These are phyloP conservation scores for Ophthalmolycus amberensis DNA, from an alignment of 2,113 vertebrate genomes.

Conservation along the genomic window DNA sequence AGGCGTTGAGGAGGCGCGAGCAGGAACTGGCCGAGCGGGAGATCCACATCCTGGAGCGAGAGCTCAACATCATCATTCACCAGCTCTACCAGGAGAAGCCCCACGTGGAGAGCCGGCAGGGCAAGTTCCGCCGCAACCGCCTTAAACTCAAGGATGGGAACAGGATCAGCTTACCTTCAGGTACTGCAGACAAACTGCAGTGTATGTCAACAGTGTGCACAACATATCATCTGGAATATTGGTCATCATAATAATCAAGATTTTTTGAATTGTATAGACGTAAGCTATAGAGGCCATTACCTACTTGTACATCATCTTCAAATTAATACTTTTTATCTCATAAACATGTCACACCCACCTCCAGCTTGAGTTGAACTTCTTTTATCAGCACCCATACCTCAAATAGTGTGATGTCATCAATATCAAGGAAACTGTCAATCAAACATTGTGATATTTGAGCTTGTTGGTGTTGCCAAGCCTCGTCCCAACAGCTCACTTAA, in stretches of 20 bases:
- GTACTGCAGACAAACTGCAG: constrained; percentile 70
- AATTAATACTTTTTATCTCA: background rate
- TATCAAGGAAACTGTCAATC: background rate
- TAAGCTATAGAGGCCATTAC: background rate
- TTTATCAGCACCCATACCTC: background rate
- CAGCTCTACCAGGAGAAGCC: constrained; percentile 98
- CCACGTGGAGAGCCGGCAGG: constrained; percentile 93
- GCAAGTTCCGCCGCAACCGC: constrained; percentile 93
- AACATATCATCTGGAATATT: background rate
- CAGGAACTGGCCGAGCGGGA: constrained; percentile 95
- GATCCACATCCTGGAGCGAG: constrained; percentile 95
- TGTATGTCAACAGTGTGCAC: background rate
- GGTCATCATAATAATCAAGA: no score
- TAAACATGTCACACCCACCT: background rate
- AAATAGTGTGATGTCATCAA: background rate
- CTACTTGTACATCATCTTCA: background rate
- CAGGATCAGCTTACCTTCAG: constrained; percentile 95
- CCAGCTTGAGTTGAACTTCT: background rate
- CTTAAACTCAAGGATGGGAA: constrained; percentile 96
- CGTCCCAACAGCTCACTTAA: background rate
- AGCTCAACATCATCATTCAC: constrained; percentile 98
- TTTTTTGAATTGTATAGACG: background rate
- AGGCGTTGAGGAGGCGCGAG: constrained; percentile 90
- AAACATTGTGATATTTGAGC: background rate
- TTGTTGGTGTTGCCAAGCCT: background rate